Evolutionary conservation across 2,113 vertebrate species (phyloP).

Genomic region (Pachypanchax playfairii): DNA sequence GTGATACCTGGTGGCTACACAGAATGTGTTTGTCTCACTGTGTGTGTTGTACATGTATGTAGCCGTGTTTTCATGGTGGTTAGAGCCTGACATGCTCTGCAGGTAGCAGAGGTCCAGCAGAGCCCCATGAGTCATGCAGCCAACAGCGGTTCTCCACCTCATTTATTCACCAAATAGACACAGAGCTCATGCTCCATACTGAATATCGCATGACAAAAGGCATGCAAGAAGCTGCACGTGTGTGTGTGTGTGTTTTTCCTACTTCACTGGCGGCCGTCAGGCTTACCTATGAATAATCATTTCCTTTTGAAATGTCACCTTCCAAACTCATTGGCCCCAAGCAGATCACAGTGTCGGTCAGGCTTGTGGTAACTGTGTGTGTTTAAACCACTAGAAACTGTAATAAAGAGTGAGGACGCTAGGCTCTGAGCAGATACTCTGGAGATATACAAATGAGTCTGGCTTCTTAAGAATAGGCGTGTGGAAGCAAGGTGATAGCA

Average conservation of each 20-base stretch:
- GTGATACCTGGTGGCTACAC: conserved; percentile 6
- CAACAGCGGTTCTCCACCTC: conserved; percentile 56
- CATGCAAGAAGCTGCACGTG: conserved; percentile 1
- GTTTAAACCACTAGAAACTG: background rate
- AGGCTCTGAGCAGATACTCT: conserved; percentile 16
- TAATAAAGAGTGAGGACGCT: background rate
- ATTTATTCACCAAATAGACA: conserved; percentile 73
- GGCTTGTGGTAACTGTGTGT: background rate
- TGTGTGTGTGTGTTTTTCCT: conserved; percentile 50
- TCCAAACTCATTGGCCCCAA: conserved; percentile 67
- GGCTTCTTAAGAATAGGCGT: background rate
- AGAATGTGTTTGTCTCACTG: conserved; percentile 2
- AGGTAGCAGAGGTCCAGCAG: conserved; percentile 25
- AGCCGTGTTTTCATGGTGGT: conserved; percentile 28
- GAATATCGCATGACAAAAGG: conserved; percentile 66
- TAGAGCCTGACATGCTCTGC: conserved; percentile 21
- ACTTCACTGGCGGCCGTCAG: conserved; percentile 24
- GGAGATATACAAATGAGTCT: conserved; percentile 17
- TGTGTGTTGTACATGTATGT: background rate
- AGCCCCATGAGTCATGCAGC: conserved; percentile 63
- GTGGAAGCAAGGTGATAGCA: conserved; percentile 24
- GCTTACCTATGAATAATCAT: conserved; percentile 70
- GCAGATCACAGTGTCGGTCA: conserved; percentile 7
- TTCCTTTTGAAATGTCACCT: conserved; percentile 71
- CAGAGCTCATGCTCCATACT: conserved; percentile 54